Base-by-base conservation (phyloP, 2,113 vertebrate genomes). In the Chinchilla lanigera region DNA sequence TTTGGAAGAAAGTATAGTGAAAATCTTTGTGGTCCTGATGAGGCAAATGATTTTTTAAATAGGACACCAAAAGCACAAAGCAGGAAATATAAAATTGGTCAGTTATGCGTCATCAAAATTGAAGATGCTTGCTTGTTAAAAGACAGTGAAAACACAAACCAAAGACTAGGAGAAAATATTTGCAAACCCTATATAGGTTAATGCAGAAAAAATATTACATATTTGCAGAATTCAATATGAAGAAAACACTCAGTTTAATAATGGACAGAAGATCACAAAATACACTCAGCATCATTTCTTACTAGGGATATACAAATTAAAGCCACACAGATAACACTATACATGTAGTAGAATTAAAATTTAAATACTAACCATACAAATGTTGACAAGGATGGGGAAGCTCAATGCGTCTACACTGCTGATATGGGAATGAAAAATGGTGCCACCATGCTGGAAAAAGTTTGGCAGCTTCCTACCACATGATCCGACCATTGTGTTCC, bases 171-270 rank as follows among this genome's bases (percentile, higher is more conserved):
- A 80, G 60, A 60, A 89, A 85, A 28, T 41, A 90, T 75, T 58
- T 69, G 16, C 38, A 94, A 89, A n/a, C 3, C 30, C 65, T 83
- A 1, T 60, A 8, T 41, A 58, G 87, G 9, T 4, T 60, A 71
- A 35, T 50, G 58, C 16, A 35, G 50, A 73, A 82, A 63, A 82
- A 44, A 44, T 24, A 80, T 54, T 33, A 38, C 7, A 26, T 56
- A 41, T 85, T 88, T 52, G 83, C 7, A 41, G 87, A 81, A 77
- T 10, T 50, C 88, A 91, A 12, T 33, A 58, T 58, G 56, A 95
- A 77, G 8, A 54, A 88, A 89, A 60, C 26, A 47, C 22, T 12
- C 56, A 89, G 77, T 58, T 94, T 83, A 86, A 61, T 95, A 92
- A 60, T 54, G 47, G 75, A 63, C 58, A 88, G 14, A 52, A 82